Percentiles rank a stretch among this genome's conserved stretches.
Conservation (phyloP, 2,888 invertebrate species). For the Carcina quercana region DNA sequence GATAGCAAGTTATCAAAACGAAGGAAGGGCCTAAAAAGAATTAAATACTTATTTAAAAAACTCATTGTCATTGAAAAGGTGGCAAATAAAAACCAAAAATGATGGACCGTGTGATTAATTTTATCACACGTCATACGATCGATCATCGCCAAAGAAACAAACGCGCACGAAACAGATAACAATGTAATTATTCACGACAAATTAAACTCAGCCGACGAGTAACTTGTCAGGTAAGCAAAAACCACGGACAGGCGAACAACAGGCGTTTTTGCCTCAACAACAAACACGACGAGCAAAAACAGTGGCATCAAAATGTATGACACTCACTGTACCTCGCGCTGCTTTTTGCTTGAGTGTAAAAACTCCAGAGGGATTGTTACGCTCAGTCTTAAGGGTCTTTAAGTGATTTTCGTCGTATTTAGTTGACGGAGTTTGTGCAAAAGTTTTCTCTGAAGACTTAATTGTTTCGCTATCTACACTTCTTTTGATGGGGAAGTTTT, state of each 20-base stretch:
- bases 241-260: slow-evolving; percentile 53
- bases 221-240: slow-evolving; percentile 63
- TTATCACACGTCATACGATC: no score
- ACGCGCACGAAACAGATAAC: slow-evolving; percentile 30
- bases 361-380: slow-evolving; percentile 43
- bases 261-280: slow-evolving; percentile 51
- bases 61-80: no score
- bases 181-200: slow-evolving; percentile 61
- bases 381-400: slow-evolving; percentile 34
- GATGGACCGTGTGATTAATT: no score
- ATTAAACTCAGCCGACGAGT: slow-evolving; percentile 48
- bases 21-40: no score
- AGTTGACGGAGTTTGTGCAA: slow-evolving; percentile 38
- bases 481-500: slow-evolving; percentile 27
- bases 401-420: slow-evolving; percentile 53
- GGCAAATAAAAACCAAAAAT: no score
- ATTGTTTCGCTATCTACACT: slow-evolving; percentile 44
- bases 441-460: slow-evolving; percentile 43
- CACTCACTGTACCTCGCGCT: slow-evolving; percentile 40
- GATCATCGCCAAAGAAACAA: no score
- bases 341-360: slow-evolving; percentile 41
- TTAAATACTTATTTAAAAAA: no score
- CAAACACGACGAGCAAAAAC: slow-evolving; percentile 54
- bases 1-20: no score
- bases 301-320: slow-evolving; percentile 60